A percentile compares a stretch with the other conserved stretches of the same genome.
Conservation (phyloP, 2,888 invertebrate genomes). For the Tromatobia lineatoria region DNA sequence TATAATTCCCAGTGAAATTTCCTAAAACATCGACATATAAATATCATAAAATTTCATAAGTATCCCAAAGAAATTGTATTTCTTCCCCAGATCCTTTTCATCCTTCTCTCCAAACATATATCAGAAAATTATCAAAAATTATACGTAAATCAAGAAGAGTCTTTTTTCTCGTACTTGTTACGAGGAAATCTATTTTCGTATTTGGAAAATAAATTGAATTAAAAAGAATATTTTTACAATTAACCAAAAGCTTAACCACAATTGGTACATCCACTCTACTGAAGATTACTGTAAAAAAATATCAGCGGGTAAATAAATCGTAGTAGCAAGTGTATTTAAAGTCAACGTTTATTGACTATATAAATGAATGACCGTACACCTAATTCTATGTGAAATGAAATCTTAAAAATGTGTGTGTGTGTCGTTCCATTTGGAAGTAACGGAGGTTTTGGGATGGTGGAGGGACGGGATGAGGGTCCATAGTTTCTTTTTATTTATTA, state of each 20-base stretch:
- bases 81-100: too few relatives aligned
- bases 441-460: conserved; percentile 82
- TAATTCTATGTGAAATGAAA: conserved; percentile 56
- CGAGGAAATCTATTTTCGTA: too few relatives aligned
- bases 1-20: too few relatives aligned
- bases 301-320: conserved; percentile 47
- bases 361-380: conserved; percentile 51
- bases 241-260: not conserved
- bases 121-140: too few relatives aligned
- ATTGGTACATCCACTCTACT: not conserved
- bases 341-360: conserved; percentile 64
- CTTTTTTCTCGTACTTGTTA: too few relatives aligned
- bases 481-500: conserved; percentile 71
- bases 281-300: not conserved
- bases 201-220: too few relatives aligned
- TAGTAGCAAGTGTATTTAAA: conserved; percentile 40
- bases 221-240: not conserved
- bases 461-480: conserved; percentile 77
- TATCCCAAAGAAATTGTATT: too few relatives aligned
- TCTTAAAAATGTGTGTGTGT: conserved; percentile 20
- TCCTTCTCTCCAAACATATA: too few relatives aligned
- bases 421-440: conserved; percentile 45
- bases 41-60: too few relatives aligned
- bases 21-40: too few relatives aligned
- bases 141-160: too few relatives aligned